phyloP scores from a whole-genome alignment of 2,888 invertebrate genomes.

The Geotrupes spiniger region DNA sequence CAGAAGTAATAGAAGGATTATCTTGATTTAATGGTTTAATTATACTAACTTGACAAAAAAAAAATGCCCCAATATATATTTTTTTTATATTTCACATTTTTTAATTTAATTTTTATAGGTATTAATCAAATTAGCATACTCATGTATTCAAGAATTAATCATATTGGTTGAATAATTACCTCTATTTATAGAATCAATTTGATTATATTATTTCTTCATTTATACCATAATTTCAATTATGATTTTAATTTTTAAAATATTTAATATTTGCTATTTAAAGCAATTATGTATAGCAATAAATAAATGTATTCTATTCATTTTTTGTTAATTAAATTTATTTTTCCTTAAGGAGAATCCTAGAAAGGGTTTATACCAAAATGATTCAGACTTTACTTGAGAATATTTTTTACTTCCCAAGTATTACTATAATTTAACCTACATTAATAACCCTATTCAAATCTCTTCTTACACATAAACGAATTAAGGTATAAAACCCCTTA shows the following conservation, averaged over 20 bases:
- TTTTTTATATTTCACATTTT: conserved; percentile 40
- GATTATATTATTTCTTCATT: conserved; percentile 39
- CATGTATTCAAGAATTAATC: conserved; percentile 63
- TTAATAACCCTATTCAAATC: conserved; percentile 55
- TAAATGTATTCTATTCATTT: conserved; percentile 47
- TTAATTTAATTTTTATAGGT: conserved; percentile 49
- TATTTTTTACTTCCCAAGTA: conserved; percentile 48
- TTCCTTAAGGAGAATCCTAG: conserved; percentile 59
- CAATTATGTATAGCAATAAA: conserved; percentile 54
- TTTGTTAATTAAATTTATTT: conserved; percentile 55
- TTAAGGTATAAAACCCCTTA: conserved; percentile 39
- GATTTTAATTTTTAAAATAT: conserved; percentile 51
- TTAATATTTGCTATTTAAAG: conserved; percentile 54
- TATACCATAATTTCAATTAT: conserved; percentile 53
- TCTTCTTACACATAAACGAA: conserved; percentile 53
- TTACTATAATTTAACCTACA: conserved; percentile 54
- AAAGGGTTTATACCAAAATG: conserved; percentile 63
- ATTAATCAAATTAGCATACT: conserved; percentile 49
- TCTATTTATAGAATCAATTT: conserved; percentile 28
- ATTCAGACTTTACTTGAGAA: conserved; percentile 54
- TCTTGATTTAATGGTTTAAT: conserved; percentile 57
- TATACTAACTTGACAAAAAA: conserved; percentile 64
- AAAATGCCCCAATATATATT: conserved; percentile 55
- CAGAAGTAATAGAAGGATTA: conserved; percentile 59
- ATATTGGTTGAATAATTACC: conserved; percentile 54